phyloP scores from a whole-genome alignment of 2,113 vertebrate genomes.

The Pterocles burchelli region DNA sequence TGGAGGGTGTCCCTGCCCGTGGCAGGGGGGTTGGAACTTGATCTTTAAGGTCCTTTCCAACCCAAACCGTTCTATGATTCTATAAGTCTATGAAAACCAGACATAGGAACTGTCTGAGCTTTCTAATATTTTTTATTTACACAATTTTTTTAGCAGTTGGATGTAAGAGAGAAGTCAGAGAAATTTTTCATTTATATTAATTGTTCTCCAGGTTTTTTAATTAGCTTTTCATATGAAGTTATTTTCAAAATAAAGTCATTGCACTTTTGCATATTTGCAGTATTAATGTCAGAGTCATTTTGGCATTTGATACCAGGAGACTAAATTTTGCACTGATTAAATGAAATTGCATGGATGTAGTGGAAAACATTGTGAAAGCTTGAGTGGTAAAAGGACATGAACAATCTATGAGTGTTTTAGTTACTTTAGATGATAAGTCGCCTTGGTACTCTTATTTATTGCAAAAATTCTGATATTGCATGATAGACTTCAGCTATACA shows the following conservation, averaged over 20 bases:
- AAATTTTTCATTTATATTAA: not conserved
- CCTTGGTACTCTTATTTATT: not conserved
- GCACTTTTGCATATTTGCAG: not conserved
- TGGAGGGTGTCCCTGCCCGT: too few relatives aligned
- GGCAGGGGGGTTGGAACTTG: too few relatives aligned
- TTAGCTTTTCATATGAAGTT: not conserved
- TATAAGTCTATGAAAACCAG: not conserved
- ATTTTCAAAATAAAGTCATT: constrained; percentile 1
- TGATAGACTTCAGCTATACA: not conserved
- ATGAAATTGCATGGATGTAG: not conserved
- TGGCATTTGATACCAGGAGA: not conserved
- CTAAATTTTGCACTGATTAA: not conserved
- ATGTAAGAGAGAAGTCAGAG: not conserved
- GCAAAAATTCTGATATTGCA: not conserved
- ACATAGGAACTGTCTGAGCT: not conserved
- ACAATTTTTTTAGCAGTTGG: not conserved
- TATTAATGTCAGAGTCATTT: not conserved
- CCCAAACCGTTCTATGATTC: too few relatives aligned
- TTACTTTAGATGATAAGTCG: not conserved
- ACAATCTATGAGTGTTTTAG: not conserved
- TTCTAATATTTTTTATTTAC: not conserved
- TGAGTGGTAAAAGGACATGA: not conserved
- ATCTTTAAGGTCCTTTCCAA: too few relatives aligned
- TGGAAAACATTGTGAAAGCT: not conserved
- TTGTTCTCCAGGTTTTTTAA: not conserved